These are phyloP conservation scores for Alviniconcha strummeri DNA, from an alignment of 2,888 invertebrate species.

Conservation along the genomic window DNA sequence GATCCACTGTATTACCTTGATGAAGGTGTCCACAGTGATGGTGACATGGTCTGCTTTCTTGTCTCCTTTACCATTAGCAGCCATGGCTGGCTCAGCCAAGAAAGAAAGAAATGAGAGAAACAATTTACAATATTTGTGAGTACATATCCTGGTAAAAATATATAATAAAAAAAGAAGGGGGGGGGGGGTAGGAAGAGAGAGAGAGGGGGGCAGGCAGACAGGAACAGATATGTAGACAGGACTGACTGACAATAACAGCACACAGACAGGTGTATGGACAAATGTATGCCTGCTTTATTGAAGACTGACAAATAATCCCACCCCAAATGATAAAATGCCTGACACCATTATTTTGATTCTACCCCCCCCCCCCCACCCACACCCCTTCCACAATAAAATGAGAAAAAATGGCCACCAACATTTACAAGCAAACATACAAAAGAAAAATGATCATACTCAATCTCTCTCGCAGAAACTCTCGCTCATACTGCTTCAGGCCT, in stretches of 20 bases:
- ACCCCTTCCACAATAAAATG: too few relatives aligned
- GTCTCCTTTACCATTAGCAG: neutral
- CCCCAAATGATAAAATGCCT: too few relatives aligned
- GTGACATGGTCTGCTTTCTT: neutral
- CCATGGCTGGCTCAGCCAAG: neutral
- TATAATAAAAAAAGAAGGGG: neutral
- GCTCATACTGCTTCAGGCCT: slow-evolving; percentile 42
- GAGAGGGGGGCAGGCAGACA: neutral
- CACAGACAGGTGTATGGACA: neutral
- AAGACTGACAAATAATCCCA: too few relatives aligned
- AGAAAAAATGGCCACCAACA: neutral
- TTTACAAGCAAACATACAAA: neutral
- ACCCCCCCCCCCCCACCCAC: too few relatives aligned
- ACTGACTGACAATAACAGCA: neutral
- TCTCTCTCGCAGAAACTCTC: slow-evolving; percentile 44
- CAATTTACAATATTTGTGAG: neutral
- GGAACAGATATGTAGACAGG: neutral
- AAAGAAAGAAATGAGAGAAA: neutral
- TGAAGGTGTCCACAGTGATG: slow-evolving; percentile 25
- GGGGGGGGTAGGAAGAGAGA: neutral
- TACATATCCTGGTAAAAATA: neutral
- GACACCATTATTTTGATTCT: too few relatives aligned
- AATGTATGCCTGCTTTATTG: neutral
- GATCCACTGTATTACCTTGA: too few relatives aligned
- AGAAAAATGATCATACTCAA: slow-evolving; percentile 30